phyloP scores from a whole-genome alignment of 2,888 invertebrate genomes.

The Marronus borbonicus region DNA sequence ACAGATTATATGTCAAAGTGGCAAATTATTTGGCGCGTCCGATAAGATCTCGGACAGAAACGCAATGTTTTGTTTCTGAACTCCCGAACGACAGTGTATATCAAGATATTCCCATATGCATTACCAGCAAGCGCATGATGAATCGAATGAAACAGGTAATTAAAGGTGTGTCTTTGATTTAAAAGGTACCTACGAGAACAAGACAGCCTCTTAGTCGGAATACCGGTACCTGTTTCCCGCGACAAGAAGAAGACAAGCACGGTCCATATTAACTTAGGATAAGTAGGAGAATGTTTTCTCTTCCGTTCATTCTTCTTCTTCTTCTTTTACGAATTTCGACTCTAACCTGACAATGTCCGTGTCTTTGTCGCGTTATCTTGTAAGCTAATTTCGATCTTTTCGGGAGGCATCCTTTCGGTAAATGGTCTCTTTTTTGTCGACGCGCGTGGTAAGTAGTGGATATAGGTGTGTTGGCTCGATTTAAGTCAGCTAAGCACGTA shows the following conservation, averaged over 20 bases:
- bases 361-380: constrained; percentile 39
- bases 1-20: no score
- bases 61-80: neutral
- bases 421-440: neutral
- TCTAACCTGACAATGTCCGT: constrained; percentile 14
- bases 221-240: constrained; percentile 30
- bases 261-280: constrained; percentile 52
- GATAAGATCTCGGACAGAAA: no score
- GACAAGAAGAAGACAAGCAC: constrained; percentile 32
- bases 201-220: constrained; percentile 19
- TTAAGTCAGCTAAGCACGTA: constrained; percentile 18
- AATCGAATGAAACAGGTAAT: constrained; percentile 48
- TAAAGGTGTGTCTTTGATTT: constrained; percentile 51
- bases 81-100: constrained; percentile 10
- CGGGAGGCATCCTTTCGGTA: constrained; percentile 25
- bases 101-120: neutral
- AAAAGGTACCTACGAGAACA: constrained; percentile 28
- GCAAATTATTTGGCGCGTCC: no score
- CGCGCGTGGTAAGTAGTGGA: constrained; percentile 10
- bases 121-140: constrained; percentile 27
- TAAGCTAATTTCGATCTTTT: constrained; percentile 45
- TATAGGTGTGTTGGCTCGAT: constrained; percentile 22
- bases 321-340: constrained; percentile 12
- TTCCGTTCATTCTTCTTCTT: constrained; percentile 27
- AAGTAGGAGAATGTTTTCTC: constrained; percentile 45